These are phyloP conservation scores for Morinoia aosen DNA, from an alignment of 2,888 invertebrate species.

Conservation along the genomic window DNA sequence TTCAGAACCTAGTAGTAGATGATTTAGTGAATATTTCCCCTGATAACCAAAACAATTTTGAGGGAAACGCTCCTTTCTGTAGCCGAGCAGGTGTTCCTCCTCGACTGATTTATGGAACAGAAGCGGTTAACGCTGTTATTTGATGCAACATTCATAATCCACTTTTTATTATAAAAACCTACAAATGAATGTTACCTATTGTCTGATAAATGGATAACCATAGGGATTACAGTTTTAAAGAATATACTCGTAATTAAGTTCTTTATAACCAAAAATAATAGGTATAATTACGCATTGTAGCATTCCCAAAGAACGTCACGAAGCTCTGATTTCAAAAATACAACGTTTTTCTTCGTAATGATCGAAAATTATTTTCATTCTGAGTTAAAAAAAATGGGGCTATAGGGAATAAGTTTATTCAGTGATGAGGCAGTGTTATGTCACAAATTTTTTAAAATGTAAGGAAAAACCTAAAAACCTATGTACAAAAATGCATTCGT, in stretches of 20 bases:
- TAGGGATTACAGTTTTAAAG: neutral
- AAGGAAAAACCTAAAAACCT: too few relatives aligned
- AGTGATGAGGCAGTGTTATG: neutral
- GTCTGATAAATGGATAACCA: neutral
- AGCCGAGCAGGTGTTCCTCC: too few relatives aligned
- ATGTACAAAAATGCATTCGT: neutral
- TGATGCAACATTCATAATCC: too few relatives aligned
- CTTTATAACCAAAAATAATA: neutral
- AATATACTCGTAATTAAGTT: neutral
- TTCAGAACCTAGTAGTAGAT: too few relatives aligned
- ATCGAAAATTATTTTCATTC: neutral
- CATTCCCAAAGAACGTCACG: neutral
- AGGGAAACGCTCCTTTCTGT: too few relatives aligned
- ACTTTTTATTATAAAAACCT: too few relatives aligned
- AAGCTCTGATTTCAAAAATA: neutral
- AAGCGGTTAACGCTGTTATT: too few relatives aligned
- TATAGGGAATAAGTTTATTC: neutral
- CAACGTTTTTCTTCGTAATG: neutral
- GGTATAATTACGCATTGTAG: neutral
- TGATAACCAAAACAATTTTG: too few relatives aligned
- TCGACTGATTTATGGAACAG: too few relatives aligned
- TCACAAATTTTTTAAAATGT: neutral
- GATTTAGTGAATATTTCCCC: too few relatives aligned
- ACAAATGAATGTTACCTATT: too few relatives aligned
- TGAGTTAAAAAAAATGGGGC: neutral